These are phyloP conservation scores for Pristis pectinata DNA, from an alignment of 2,797 vertebrate genomes.

Conservation along the genomic window DNA sequence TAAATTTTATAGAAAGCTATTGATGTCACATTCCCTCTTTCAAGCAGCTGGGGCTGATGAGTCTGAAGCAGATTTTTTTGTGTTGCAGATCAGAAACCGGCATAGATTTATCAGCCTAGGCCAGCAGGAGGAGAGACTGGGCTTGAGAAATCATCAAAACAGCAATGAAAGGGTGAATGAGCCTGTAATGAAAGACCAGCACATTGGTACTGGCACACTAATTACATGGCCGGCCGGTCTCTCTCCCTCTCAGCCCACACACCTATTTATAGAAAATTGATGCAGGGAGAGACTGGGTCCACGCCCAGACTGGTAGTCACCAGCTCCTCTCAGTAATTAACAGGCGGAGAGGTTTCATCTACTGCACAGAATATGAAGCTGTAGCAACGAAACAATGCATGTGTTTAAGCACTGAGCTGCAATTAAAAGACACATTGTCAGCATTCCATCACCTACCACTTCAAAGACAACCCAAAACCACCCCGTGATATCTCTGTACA, in stretches of 20 bases:
- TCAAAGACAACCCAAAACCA: background rate
- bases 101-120: background rate
- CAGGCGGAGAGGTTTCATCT: constrained; percentile 2
- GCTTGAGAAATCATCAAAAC: background rate
- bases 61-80: background rate
- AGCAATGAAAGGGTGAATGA: constrained; percentile 23
- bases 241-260: background rate
- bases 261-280: constrained; percentile 30
- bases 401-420: background rate
- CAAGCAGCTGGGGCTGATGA: too few species aligned
- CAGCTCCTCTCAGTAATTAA: constrained; percentile 26
- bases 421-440: background rate
- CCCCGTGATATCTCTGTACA: background rate
- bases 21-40: background rate
- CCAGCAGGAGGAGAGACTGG: background rate
- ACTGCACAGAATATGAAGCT: background rate
- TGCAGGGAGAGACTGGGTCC: background rate
- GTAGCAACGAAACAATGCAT: background rate
- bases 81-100: background rate
- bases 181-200: constrained; percentile 22
- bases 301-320: constrained; percentile 21
- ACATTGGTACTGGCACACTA: constrained; percentile 1
- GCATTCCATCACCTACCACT: background rate
- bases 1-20: background rate
- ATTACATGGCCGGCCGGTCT: constrained; percentile 13